Percentiles rank a stretch among this genome's conserved stretches.
These are phyloP conservation scores for Yponomeuta sedellus DNA, from an alignment of 2,888 invertebrate species.

Conservation along the genomic window DNA sequence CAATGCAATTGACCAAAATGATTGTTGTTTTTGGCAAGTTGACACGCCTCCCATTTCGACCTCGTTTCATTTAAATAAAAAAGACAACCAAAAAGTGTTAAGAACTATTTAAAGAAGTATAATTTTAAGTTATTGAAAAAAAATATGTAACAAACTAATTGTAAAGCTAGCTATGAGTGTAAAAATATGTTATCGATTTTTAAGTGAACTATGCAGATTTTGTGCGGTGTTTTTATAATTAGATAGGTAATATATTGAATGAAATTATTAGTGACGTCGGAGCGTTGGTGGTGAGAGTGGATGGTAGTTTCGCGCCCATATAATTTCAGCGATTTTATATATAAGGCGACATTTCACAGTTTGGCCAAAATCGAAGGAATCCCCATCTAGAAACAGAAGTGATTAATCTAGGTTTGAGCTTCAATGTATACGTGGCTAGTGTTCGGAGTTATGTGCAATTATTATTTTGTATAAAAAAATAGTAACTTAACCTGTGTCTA, in stretches of 20 bases:
- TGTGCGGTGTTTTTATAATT: conserved; percentile 77
- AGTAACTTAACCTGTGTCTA: conserved; percentile 71
- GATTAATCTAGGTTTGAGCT: conserved; percentile 30
- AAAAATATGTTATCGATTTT: conserved; percentile 69
- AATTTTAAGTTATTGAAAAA: conserved; percentile 66
- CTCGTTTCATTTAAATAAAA: conserved; percentile 52
- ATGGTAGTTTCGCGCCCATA: background rate
- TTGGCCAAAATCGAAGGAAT: background rate
- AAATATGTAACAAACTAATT: conserved; percentile 76
- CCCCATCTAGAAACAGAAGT: background rate
- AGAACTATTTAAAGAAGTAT: conserved; percentile 68
- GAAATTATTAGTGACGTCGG: conserved; percentile 70
- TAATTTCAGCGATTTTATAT: conserved; percentile 10
- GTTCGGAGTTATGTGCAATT: conserved; percentile 76
- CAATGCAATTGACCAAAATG: conserved; percentile 56
- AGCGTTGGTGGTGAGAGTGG: conserved; percentile 32
- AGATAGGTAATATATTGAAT: conserved; percentile 78
- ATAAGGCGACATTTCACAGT: background rate
- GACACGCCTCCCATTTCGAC: conserved; percentile 63
- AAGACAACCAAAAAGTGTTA: conserved; percentile 76
- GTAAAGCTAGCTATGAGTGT: conserved; percentile 76
- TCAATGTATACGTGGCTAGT: conserved; percentile 51
- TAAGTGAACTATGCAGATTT: conserved; percentile 73
- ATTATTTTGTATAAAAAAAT: conserved; percentile 73
- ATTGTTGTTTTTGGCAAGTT: conserved; percentile 38